Evolutionary conservation across 2,888 invertebrate genomes (phyloP), one percentile per base, ranked within the genome.

Genomic region (Cylloceria caligata): DNA sequence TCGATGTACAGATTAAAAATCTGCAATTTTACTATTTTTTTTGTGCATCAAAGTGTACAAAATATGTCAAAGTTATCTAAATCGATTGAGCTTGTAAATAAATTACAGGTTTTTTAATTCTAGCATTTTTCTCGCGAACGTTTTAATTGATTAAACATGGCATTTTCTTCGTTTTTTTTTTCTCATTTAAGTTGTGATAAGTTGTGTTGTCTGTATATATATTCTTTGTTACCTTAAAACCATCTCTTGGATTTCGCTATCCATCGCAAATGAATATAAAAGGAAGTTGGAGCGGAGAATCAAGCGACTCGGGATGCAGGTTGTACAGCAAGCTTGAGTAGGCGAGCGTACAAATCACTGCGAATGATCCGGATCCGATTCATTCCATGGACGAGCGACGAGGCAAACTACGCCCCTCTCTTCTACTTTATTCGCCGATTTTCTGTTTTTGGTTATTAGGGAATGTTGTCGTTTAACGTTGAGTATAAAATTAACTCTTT

Each of bases 381-480:
- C n/a, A n/a, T n/a, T n/a, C n/a, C n/a, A n/a, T n/a, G n/a, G n/a
- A n/a, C n/a, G n/a, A n/a, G n/a, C n/a, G n/a, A n/a, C n/a, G n/a
- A n/a, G n/a, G n/a, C n/a, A n/a, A n/a, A n/a, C n/a, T n/a, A n/a
- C 49, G 47, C 34, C 34, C 55, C 30, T 71, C 42, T 71, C 21
- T 65, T n/a, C 30, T n/a, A 13, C n/a, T 34, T 60, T 19, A 16
- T 7, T 60, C 34, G 16, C 60, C 36, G 34, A 2, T 16, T 60
- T 60, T 57, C 34, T 57, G 30, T 24, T 27, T 71, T 71, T 73
- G 49, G 71, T 75, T 36, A 65, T 65, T 36, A 62, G 71, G 80
- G 80, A 80, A 80, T 80, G 80, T 75, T 42, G 42, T 42, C 39
- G 64, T 65, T 75, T 19, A 55, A 74, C 74, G 49, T 47, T 39